Base-by-base conservation (phyloP, 2,888 invertebrate genomes). In the Drosophila meridiana region DNA sequence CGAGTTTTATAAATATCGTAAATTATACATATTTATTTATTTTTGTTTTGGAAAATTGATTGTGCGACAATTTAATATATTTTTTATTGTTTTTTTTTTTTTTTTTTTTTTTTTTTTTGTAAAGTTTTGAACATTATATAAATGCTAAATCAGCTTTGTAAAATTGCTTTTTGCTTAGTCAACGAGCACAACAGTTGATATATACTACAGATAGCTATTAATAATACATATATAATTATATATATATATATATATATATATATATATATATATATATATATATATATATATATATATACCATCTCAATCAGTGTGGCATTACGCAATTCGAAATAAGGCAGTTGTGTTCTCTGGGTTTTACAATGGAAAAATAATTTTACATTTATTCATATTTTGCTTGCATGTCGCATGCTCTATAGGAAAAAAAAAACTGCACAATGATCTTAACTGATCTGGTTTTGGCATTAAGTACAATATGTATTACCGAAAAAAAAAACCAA, bases 121-220 rank as follows among this genome's bases (percentile, higher is more conserved):
- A 60, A 58, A 78, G 60, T 80, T 69, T 58, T 60, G 71, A 79
- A 78, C 70, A 66, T 70, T 68, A 74, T 70, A 62, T 83, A 87
- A 83, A 77, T 85, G 83, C 83, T 77, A 77, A 73, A 70, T 81
- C 73, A 79, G 88, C 78, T 73, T 78, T 81, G 72, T 81, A 77
- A 82, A 83, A 80, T 69, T 80, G 68, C 72, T 78, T 80, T 61
- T 76, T 68, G 59, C 73, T 81, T 79, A 69, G 71, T 69, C 77
- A 69, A 63, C 72, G 58, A 71, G 34, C 61, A 67, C 70, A 68
- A 64, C 77, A 57, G 62, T 66, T 59, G 65, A 52, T 53, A 64
- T 59, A 59, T 60, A 52, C 42, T 50, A 57, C 56, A 55, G 66
- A 48, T 43, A 61, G 67, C 59, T 64, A 61, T 48, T 50, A 42